A percentile compares a stretch with the other conserved stretches of the same genome.
These are phyloP conservation scores for Psittacus erithacus DNA, from an alignment of 2,113 vertebrate genomes.

Conservation along the genomic window DNA sequence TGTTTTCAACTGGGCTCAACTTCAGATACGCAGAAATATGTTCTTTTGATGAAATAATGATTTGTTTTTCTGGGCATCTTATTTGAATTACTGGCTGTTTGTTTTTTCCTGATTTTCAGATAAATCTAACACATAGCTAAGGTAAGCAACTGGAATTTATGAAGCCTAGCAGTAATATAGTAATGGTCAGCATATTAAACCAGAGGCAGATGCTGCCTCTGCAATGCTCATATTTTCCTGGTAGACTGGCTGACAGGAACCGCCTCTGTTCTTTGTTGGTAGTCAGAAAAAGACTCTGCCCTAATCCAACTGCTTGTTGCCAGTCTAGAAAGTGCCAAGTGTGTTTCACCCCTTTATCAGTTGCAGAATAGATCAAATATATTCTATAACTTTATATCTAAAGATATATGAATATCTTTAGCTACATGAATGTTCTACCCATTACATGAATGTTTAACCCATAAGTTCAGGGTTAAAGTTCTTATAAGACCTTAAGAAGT, in stretches of 20 bases:
- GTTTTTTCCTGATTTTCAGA: not conserved
- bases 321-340: not conserved
- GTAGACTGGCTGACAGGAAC: not conserved
- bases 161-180: not conserved
- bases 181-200: not conserved
- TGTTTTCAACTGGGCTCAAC: slow-evolving; percentile 22
- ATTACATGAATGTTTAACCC: not conserved
- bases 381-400: not conserved
- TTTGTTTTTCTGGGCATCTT: slow-evolving; percentile 17
- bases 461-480: not conserved
- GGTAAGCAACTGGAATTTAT: not conserved
- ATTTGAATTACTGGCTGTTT: not conserved
- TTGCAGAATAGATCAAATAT: not conserved
- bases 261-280: not conserved
- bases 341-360: not conserved
- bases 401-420: not conserved
- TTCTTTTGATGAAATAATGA: slow-evolving; percentile 16
- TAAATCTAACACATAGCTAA: not conserved
- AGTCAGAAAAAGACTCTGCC: not conserved
- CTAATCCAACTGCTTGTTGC: not conserved
- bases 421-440: not conserved
- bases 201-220: not conserved
- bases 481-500: not conserved
- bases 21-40: slow-evolving; percentile 24
- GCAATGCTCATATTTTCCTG: not conserved